Conservation (phyloP, 2,113 vertebrate species). For the Lampris incognitus region DNA sequence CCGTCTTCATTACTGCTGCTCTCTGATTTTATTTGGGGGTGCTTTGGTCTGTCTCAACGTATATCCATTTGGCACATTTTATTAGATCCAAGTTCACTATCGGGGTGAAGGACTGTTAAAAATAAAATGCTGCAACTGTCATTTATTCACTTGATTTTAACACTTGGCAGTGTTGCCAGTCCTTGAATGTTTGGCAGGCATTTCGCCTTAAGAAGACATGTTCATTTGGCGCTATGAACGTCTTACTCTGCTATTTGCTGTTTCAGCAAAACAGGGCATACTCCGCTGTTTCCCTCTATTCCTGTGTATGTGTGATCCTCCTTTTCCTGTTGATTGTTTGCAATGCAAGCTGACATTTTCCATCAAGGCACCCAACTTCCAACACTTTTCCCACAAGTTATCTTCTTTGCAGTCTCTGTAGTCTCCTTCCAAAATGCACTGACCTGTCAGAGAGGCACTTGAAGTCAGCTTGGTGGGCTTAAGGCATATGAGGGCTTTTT, state of each 20-base stretch:
- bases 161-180: neutral
- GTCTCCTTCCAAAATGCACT: constrained; percentile 22
- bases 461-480: constrained; percentile 14
- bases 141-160: neutral
- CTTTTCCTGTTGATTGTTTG: constrained; percentile 17
- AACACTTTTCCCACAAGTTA: constrained; percentile 12
- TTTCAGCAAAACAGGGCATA: neutral
- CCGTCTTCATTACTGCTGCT: neutral
- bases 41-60: constrained; percentile 8
- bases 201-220: neutral
- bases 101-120: neutral
- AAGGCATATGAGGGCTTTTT: constrained; percentile 13
- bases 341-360: constrained; percentile 9
- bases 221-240: neutral
- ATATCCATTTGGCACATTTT: neutral
- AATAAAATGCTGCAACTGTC: neutral
- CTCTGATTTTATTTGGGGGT: constrained; percentile 30
- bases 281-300: neutral
- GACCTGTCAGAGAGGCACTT: constrained; percentile 39
- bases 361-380: constrained; percentile 13
- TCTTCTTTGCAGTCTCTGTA: constrained; percentile 12
- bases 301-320: neutral
- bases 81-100: neutral
- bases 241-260: neutral
- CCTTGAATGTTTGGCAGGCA: neutral